Evolutionary conservation across 2,113 vertebrate species (phyloP), one percentile per base, ranked within the genome.

Genomic region (Rousettus leschenaultii): DNA sequence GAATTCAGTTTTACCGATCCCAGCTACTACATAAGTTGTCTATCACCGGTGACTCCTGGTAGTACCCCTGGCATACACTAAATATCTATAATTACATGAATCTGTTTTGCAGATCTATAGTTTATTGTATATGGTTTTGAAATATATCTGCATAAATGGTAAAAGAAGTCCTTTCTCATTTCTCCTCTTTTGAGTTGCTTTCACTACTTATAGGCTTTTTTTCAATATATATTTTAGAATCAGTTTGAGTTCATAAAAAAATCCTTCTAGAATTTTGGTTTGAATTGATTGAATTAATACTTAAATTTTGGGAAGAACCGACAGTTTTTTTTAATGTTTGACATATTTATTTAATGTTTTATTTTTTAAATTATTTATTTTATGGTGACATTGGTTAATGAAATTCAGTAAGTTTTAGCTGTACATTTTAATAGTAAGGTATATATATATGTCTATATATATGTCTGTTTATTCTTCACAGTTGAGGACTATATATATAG

Each of bases 281-380:
- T 95, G 84, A 82, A 70, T 78, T 38, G 22, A 35, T 88, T 89
- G 57, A 70, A 30, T 83, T 92, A 91, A 75, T 45, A 94, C 30
- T 8, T 55, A 66, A 55, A 71, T 85, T 96, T 79, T 51, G 77
- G 68, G 43, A 65, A 57, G 35, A 65, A 94, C 18, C 75, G 11
- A 84, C 45, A 68, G n/a, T 71, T 92, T 84, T 21, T 51, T 51
- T 51, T 15, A 51, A 51, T 51, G 48, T 15, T 51, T 15, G 13
- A 51, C 48, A 15, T 48, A 48, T 51, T 51, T 51, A 51, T 51
- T 51, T 51, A 51, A 51, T 51, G 48, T 51, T 51, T 51, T 51
- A 51, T 51, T 51, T 51, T 51, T 51, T 51, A 13, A 51, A 51
- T 51, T 51, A 51, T 15, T 51, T 51, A 51, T 51, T 51, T 51